Conservation (phyloP, 92 coral and sea anemone genomes). For the Parazoanthus atlanticus region DNA sequence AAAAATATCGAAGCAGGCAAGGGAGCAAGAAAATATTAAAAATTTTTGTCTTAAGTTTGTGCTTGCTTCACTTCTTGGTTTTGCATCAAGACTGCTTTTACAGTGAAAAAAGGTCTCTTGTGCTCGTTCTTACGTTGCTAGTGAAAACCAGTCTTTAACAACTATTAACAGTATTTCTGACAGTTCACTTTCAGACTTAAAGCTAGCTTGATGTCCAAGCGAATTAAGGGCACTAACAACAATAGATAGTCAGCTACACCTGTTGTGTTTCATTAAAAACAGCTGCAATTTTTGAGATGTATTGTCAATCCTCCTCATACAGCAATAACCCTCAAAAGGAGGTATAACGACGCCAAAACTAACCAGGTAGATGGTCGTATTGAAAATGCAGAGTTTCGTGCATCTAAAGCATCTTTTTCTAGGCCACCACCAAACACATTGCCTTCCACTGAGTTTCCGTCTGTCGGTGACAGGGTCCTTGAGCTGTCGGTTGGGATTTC, state of each 20-base stretch:
- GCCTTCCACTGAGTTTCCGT: constrained; percentile 41
- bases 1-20: too few relatives aligned
- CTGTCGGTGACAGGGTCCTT: constrained; percentile 42
- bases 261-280: constrained; percentile 1
- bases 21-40: too few relatives aligned
- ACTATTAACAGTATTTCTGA: background rate
- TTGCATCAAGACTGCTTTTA: background rate
- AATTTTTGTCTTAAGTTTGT: too few relatives aligned
- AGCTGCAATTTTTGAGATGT: background rate
- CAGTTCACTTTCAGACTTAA: constrained; percentile 16
- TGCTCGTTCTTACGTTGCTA: background rate
- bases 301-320: background rate
- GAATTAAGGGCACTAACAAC: background rate
- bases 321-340: constrained; percentile 1
- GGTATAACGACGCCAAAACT: background rate
- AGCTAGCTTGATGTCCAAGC: background rate
- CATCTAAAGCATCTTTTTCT: constrained; percentile 9
- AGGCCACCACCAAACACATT: constrained; percentile 47
- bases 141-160: background rate
- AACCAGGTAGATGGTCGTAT: constrained; percentile 17
- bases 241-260: background rate
- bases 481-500: constrained; percentile 43
- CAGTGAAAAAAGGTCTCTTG: background rate
- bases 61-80: too few relatives aligned
- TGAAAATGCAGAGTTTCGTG: constrained; percentile 12